Percentiles rank a stretch among this genome's conserved stretches.
Conservation (phyloP, 2,797 vertebrate genomes). For the Mormyrops boulengeri region DNA sequence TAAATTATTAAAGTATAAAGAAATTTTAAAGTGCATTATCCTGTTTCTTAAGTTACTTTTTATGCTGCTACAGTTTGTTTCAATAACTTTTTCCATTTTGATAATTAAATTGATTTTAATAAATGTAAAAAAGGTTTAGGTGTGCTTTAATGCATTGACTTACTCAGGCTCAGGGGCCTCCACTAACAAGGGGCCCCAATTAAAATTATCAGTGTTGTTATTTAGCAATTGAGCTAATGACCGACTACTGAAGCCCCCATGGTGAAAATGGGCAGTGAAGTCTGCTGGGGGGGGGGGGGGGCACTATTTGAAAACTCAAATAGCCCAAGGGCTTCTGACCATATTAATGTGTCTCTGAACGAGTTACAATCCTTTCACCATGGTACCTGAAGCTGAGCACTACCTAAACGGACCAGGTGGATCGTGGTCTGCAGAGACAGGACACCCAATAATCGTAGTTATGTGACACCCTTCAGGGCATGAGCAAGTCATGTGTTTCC, state of each 20-base stretch:
- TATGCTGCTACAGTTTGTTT: background rate
- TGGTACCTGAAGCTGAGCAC: background rate
- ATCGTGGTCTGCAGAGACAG: constrained; percentile 36
- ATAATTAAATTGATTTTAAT: background rate
- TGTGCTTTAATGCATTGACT: background rate
- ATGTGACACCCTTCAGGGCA: constrained; percentile 43
- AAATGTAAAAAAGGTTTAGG: background rate
- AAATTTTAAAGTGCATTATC: background rate
- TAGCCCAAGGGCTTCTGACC: background rate
- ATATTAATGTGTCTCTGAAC: background rate
- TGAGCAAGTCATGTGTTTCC: constrained; percentile 59
- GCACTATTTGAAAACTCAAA: background rate
- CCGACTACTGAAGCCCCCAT: background rate
- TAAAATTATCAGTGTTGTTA: background rate
- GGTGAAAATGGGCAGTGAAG: background rate
- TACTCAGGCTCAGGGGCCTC: background rate
- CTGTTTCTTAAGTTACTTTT: background rate
- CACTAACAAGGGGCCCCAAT: background rate
- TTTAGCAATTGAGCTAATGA: background rate
- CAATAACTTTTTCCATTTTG: background rate
- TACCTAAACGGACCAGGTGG: background rate
- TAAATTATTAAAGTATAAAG: background rate
- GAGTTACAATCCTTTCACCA: background rate
- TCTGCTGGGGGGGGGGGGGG: background rate
- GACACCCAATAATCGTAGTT: constrained; percentile 47